Percentiles rank a stretch among this genome's conserved stretches.
These are phyloP conservation scores for Danaus plexippus DNA, from an alignment of 1,140 invertebrate species.

Conservation along the genomic window DNA sequence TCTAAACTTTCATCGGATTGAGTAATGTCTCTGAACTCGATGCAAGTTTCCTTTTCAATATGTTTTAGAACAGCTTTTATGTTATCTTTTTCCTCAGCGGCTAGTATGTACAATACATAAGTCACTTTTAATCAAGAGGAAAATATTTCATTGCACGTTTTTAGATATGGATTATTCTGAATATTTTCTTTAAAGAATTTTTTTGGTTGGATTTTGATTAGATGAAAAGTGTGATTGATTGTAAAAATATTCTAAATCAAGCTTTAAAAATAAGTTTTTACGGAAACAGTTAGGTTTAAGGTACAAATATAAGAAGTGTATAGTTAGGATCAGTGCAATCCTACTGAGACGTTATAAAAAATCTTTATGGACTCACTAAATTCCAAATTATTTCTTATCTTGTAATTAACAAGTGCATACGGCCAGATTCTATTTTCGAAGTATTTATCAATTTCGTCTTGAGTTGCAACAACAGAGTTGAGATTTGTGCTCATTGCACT, in stretches of 20 bases:
- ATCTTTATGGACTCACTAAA: slow-evolving; percentile 46
- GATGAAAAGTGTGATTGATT: too few relatives aligned
- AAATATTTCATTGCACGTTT: too few relatives aligned
- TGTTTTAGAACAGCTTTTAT: slow-evolving; percentile 52
- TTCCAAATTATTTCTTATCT: slow-evolving; percentile 42
- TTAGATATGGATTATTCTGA: too few relatives aligned
- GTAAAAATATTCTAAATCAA: too few relatives aligned
- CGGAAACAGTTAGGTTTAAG: too few relatives aligned
- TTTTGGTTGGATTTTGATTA: too few relatives aligned
- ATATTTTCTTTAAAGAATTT: too few relatives aligned
- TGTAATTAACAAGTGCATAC: slow-evolving; percentile 49
- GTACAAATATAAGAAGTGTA: too few relatives aligned
- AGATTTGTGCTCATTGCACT: slow-evolving; percentile 34
- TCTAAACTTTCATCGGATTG: slow-evolving; percentile 18
- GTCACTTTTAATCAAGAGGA: too few relatives aligned
- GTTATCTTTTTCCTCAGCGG: slow-evolving; percentile 56
- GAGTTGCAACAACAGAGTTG: slow-evolving; percentile 16
- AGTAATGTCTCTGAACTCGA: slow-evolving; percentile 40
- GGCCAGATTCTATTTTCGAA: slow-evolving; percentile 51
- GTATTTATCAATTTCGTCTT: slow-evolving; percentile 42
- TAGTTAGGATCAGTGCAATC: too few relatives aligned
- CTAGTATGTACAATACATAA: slow-evolving; percentile 18
- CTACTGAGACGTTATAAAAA: slow-evolving; percentile 9
- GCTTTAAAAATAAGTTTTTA: too few relatives aligned
- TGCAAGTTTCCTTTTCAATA: slow-evolving; percentile 59